phyloP scores from a whole-genome alignment of 2,113 vertebrate genomes.

The Isurus oxyrinchus region DNA sequence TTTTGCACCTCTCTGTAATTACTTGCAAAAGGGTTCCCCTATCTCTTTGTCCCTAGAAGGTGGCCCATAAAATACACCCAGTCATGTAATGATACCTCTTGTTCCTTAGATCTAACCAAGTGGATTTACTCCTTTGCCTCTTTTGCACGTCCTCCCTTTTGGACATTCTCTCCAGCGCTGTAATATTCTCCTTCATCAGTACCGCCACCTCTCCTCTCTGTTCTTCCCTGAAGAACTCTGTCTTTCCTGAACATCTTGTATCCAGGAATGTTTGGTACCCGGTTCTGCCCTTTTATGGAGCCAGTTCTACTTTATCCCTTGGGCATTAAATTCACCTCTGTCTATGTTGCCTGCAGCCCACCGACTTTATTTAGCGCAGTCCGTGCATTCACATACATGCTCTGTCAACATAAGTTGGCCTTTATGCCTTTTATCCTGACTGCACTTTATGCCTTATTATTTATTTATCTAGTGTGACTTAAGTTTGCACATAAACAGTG shows the following conservation, averaged over 20 bases:
- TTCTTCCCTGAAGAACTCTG: too few relatives aligned
- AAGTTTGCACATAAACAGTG: neutral
- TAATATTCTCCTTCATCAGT: neutral
- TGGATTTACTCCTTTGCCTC: neutral
- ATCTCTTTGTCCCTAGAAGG: neutral
- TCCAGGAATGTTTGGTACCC: neutral
- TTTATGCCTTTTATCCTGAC: neutral
- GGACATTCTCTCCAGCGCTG: neutral
- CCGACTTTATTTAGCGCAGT: neutral
- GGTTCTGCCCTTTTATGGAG: neutral
- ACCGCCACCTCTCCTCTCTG: neutral
- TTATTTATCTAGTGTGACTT: neutral
- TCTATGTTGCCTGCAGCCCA: neutral
- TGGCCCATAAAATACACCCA: neutral
- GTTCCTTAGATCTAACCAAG: neutral
- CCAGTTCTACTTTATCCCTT: neutral
- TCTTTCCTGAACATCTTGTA: neutral
- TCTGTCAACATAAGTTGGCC: neutral
- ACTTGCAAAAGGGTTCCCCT: neutral
- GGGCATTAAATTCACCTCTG: neutral
- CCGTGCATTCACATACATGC: too few relatives aligned
- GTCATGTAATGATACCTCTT: neutral
- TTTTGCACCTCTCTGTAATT: neutral
- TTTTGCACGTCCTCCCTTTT: neutral
- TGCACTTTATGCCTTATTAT: neutral